phyloP scores from a whole-genome alignment of 1,140 invertebrate genomes.

The Musca domestica region DNA sequence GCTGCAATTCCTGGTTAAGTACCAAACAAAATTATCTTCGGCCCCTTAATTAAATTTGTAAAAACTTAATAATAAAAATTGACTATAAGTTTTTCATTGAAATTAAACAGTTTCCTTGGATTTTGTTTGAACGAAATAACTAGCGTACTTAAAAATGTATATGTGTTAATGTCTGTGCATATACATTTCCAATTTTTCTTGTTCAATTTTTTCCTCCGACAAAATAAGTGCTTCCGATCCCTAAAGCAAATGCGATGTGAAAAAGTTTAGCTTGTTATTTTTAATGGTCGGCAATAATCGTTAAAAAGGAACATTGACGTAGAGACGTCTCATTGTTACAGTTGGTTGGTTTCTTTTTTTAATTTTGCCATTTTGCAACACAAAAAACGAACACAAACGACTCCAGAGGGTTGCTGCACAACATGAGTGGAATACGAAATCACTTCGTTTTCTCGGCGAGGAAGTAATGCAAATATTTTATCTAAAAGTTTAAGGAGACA shows the following conservation, averaged over 20 bases:
- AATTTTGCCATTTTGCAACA: constrained; percentile 5
- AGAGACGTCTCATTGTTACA: constrained; percentile 13
- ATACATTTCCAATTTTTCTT: no score
- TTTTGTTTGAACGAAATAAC: neutral
- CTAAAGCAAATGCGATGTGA: constrained; percentile 10
- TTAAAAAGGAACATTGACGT: constrained; percentile 17
- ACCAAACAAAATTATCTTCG: no score
- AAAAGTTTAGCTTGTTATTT: constrained; percentile 26
- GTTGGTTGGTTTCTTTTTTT: neutral
- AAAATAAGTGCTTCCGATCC: neutral
- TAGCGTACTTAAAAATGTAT: neutral
- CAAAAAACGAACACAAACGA: neutral
- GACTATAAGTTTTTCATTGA: neutral
- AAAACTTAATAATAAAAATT: no score
- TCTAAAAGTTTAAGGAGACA: constrained; percentile 13
- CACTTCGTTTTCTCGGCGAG: neutral
- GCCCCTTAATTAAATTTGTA: no score
- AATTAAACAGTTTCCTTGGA: neutral
- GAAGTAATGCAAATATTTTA: constrained; percentile 16
- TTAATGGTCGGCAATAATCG: constrained; percentile 17
- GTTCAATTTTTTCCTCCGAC: no score
- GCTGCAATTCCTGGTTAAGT: no score
- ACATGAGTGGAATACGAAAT: constrained; percentile 5
- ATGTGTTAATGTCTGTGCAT: neutral
- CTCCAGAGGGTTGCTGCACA: no score